phyloP scores from a whole-genome alignment of 2,797 vertebrate genomes.

The Apodemus agrarius region DNA sequence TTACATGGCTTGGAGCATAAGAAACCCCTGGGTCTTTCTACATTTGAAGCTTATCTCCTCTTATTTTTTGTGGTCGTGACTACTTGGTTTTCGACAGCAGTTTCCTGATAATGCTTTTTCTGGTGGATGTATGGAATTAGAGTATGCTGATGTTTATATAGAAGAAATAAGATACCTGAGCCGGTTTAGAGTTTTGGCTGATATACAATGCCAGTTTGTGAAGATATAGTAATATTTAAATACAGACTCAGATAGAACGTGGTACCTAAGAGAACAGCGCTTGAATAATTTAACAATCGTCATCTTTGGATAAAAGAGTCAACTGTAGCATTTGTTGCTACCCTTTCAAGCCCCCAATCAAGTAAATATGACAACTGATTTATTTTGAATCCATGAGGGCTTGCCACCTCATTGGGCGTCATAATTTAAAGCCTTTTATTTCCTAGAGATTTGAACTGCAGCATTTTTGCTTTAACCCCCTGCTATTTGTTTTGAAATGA shows the following conservation, averaged over 20 bases:
- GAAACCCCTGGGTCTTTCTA: slow-evolving; percentile 67
- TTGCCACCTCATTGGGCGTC: slow-evolving; percentile 93
- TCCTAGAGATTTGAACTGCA: slow-evolving; percentile 90
- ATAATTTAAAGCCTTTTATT: slow-evolving; percentile 93
- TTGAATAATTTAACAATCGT: slow-evolving; percentile 92
- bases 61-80: slow-evolving; percentile 25
- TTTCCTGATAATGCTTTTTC: slow-evolving; percentile 86
- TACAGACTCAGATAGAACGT: slow-evolving; percentile 88
- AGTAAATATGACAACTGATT: slow-evolving; percentile 91
- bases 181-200: slow-evolving; percentile 94
- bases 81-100: slow-evolving; percentile 81
- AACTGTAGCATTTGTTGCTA: slow-evolving; percentile 82
- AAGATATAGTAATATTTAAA: slow-evolving; percentile 91
- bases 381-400: slow-evolving; percentile 90
- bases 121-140: slow-evolving; percentile 91
- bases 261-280: slow-evolving; percentile 87
- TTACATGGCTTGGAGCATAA: slow-evolving; percentile 74
- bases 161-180: slow-evolving; percentile 95
- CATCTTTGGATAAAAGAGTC: slow-evolving; percentile 88
- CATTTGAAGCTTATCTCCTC: slow-evolving; percentile 55
- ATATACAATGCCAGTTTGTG: slow-evolving; percentile 94
- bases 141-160: slow-evolving; percentile 93
- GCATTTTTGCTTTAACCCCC: slow-evolving; percentile 91
- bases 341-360: slow-evolving; percentile 84
- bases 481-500: slow-evolving; percentile 90